Evolutionary conservation across 2,113 vertebrate genomes (phyloP), one percentile per base, ranked within the genome.

Genomic region (Psilopogon haemacephalus): DNA sequence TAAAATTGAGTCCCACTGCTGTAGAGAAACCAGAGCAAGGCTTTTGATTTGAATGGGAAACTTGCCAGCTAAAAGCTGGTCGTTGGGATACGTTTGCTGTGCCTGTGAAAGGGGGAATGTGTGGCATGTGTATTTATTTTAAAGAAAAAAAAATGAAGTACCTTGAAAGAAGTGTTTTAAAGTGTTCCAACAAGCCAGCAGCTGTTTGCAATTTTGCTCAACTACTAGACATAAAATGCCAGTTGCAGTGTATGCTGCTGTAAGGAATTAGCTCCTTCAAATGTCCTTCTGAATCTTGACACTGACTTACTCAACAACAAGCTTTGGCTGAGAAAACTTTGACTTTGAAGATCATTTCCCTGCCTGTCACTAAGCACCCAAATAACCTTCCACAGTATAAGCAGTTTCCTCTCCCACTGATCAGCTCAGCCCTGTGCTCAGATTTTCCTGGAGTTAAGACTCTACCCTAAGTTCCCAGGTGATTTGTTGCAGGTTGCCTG

Each of bases 141-240:
- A 75, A 73, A 95, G 82, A 94, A 95, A 89, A 95, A 89, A 92
- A 77, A 95, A 93, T 96, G 94, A 96, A 16, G 15, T 89, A 95
- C 90, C 93, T 96, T 54, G 89, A 94, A 96, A 95, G 70, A 96
- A 96, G 74, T 52, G 75, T 81, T 97, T 89, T 93, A 60, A 94
- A 92, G 75, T 86, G 90, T 94, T 94, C 92, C 92, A 95, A 33
- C 68, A 58, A 80, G 63, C 88, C 50, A 17, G 88, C 95, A 96
- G 95, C 92, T 97, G 96, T 95, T 95, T 93, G 97, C 88, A 95
- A 95, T 97, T 97, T 95, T 78, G 55, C 90, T 95, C 93, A 60
- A 70, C 93, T 94, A 80, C 93, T 86, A 89, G 91, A 85, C 95
- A 86, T 67, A 83, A 96, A 96, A 81, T 50, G 55, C 42, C 12